These are phyloP conservation scores for Malthinus flaveolus DNA, from an alignment of 2,888 invertebrate genomes.

Conservation along the genomic window DNA sequence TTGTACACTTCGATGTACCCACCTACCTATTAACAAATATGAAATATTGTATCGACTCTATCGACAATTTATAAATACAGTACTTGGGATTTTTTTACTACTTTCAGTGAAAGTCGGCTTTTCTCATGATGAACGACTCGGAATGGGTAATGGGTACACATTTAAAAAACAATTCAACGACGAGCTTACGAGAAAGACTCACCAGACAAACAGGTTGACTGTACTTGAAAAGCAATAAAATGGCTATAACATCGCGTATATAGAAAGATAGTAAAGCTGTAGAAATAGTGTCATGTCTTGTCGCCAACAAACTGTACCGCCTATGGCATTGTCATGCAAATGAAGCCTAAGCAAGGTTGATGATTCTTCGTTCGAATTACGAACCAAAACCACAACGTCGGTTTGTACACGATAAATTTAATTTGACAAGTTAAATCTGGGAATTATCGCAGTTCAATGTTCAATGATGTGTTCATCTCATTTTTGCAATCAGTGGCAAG, in stretches of 20 bases:
- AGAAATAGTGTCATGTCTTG: slow-evolving; percentile 4
- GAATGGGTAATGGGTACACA: no score
- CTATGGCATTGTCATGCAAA: slow-evolving; percentile 7
- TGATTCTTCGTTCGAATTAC: slow-evolving; percentile 1
- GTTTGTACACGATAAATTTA: not conserved
- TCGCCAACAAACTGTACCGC: slow-evolving; percentile 5
- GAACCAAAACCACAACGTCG: not conserved
- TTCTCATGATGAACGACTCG: no score
- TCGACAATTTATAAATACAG: no score
- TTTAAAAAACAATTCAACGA: no score
- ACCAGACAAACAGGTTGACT: slow-evolving; percentile 1
- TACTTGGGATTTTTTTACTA: no score
- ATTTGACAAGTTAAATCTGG: not conserved
- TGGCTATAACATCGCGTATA: not conserved
- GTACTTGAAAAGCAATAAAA: not conserved
- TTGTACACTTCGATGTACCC: no score
- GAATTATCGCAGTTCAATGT: no score
- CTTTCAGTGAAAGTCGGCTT: no score
- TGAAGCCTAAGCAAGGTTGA: slow-evolving; percentile 5
- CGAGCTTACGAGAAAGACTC: not conserved
- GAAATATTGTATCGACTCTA: no score
- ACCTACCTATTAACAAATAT: no score
- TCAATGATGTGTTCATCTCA: no score
- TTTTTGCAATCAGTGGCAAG: no score
- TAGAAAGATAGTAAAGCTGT: not conserved